Conservation (phyloP, 2,113 vertebrate genomes). For the Podilymbus podiceps region DNA sequence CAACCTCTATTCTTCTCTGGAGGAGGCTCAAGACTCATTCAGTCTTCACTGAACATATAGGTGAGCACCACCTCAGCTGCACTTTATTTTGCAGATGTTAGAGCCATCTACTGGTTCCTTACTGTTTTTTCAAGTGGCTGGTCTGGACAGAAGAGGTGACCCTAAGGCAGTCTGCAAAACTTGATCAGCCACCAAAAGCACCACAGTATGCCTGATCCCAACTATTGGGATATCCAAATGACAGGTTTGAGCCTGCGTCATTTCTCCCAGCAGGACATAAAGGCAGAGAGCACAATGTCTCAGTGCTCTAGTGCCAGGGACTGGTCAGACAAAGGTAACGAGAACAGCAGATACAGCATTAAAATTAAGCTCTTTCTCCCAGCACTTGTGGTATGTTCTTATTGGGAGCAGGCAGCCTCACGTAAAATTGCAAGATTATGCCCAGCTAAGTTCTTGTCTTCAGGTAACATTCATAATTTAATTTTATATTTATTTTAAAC, state of each 20-base stretch:
- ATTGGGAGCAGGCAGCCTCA: neutral
- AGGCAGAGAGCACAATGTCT: neutral
- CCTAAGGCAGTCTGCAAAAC: neutral
- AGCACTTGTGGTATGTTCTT: accelerated
- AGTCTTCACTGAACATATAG: neutral
- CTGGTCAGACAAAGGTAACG: accelerated
- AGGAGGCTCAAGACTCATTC: neutral
- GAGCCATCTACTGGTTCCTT: slow-evolving; percentile 39
- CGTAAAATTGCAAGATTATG: neutral
- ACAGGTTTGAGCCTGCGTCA: neutral
- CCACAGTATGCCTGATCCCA: neutral
- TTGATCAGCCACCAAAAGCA: neutral
- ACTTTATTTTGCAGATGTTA: neutral
- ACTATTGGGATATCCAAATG: neutral
- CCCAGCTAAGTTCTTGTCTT: neutral
- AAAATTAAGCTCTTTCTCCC: neutral
- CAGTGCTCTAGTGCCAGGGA: neutral
- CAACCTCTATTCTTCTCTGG: neutral
- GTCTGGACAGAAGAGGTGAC: neutral
- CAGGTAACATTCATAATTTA: neutral
- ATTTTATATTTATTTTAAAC: neutral
- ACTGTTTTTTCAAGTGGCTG: neutral
- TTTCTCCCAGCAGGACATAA: neutral
- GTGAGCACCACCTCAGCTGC: neutral
- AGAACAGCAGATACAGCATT: neutral